Base-by-base conservation (phyloP, 2,797 vertebrate species). In the Tachyglossus aculeatus region DNA sequence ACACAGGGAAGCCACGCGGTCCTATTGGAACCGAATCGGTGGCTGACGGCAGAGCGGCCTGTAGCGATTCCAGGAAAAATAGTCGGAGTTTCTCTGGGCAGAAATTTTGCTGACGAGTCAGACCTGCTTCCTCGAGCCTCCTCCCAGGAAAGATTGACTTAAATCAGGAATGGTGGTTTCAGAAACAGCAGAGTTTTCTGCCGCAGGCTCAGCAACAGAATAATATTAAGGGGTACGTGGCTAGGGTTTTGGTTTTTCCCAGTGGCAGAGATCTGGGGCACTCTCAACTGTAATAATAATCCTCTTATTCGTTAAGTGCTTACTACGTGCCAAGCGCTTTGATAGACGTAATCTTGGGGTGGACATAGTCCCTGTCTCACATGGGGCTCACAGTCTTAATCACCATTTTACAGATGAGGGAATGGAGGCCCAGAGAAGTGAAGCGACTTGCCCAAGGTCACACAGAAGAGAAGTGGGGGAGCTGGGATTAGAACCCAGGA, bases 171-270 rank as follows among this genome's bases (percentile, higher is more conserved):
- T 5, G 40, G 55, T 52, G 61, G 59, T 54, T 51, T 39, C 59
- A 55, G 21, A 10, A 9, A 36, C 5, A 37, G 64, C 25, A 34
- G 44, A 44, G 44, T 45, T 74, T 73, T 65, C 54, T 47, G 59
- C 53, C 29, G 16, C 24, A 31, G 27, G 67, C 47, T 39, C 48
- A 21, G 31, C 56, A 36, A 36, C n/a, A 22, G 6, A 36, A 45
- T 24, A 53, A 34, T n/a, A n/a, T n/a, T n/a, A n/a, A n/a, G n/a
- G 29, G 61, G 59, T 27, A 48, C 27, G 48, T 25, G 45, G 25
- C 19, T 29, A 31, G 45, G 45, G 31, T 87, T 81, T 85, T 71
- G 71, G 78, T 80, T 80, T 78, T 80, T 82, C 80, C 78, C 61
- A 47, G 74, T 87, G 83, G 78, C 78, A 36, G n/a, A 60, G 43